Evolutionary conservation across 2,888 invertebrate genomes (phyloP), one percentile per base, ranked within the genome.

Genomic region (Morinoia aosen): DNA sequence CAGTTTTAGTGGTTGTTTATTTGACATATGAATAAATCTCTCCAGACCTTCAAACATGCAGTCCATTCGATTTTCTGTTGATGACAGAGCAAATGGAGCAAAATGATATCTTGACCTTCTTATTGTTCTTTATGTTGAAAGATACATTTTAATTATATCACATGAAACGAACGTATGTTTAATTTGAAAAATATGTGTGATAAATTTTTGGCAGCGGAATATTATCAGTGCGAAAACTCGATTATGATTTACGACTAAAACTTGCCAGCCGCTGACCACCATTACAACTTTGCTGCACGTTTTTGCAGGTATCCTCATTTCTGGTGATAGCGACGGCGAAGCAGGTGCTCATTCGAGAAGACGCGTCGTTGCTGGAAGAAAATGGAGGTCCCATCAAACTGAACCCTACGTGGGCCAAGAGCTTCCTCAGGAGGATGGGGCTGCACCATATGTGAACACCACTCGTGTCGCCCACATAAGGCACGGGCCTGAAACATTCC

Each of bases 391-490:
- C 97, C 56, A 97, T 97, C n/a, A 97, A 97, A 76, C 97, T 97
- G 56, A 97, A 97, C 96, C 96, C 97, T 58, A 97, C 97, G 8
- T 97, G 97, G 97, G 97, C 97, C 33, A 97, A 97, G 95, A 97
- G 97, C 40, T 97, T 97, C 95, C 96, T 97, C 19, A 97, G 97
- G 93, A 96, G 97, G 95, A 97, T 97, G 93, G 97, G 97, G 40
- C 96, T 96, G 33, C 95, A 96, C 76, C 96, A 96, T 94, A 93
- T 93, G 93, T 93, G 25, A 48, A 90, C 14, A 0, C 40, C 39
- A 40, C 10, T 76, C 76, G 14, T 33, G 76, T 76, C 10, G 76
- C 1, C 76, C 25, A 25, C 33, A 19, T 76, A 1, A 61, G 16
- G 76, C 25, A 25, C 33, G 76, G 76, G 76, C 25, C 76, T 76